Evolutionary conservation across 1,140 invertebrate species (phyloP).

Genomic region (Ganaspis sp.): DNA sequence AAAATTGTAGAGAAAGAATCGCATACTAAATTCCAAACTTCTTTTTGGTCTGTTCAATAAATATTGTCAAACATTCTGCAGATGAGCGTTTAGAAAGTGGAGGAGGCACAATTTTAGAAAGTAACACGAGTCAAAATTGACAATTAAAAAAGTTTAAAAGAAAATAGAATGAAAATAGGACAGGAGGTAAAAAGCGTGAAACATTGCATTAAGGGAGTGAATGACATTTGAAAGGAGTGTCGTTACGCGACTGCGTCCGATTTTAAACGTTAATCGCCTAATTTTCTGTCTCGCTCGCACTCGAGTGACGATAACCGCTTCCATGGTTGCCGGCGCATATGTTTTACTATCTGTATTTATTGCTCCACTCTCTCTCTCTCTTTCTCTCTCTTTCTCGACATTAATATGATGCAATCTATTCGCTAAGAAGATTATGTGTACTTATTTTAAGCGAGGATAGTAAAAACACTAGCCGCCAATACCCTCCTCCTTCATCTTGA

Average conservation of each 20-base stretch:
- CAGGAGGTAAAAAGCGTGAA: not conserved
- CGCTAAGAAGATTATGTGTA: not conserved
- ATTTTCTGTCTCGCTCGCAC: constrained; percentile 11
- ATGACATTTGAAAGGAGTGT: constrained; percentile 20
- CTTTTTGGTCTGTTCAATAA: too few relatives aligned
- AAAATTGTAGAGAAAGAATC: too few relatives aligned
- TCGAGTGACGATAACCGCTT: not conserved
- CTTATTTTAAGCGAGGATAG: not conserved
- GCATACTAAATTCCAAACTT: too few relatives aligned
- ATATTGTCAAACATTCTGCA: too few relatives aligned
- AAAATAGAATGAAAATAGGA: not conserved
- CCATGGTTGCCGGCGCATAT: not conserved
- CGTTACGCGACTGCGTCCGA: not conserved
- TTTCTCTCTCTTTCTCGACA: not conserved
- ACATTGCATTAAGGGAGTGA: not conserved
- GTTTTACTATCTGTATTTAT: not conserved
- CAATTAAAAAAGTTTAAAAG: not conserved
- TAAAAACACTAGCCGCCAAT: not conserved
- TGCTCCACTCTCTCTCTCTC: not conserved
- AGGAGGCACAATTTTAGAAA: too few relatives aligned
- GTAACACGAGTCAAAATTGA: too few relatives aligned
- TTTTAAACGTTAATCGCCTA: constrained; percentile 2
- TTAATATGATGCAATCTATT: constrained; percentile 11
- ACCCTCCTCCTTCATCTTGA: constrained; percentile 5
- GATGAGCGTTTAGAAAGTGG: too few relatives aligned